Conservation (phyloP, 2,113 vertebrate genomes). For the Hydropotes inermis region DNA sequence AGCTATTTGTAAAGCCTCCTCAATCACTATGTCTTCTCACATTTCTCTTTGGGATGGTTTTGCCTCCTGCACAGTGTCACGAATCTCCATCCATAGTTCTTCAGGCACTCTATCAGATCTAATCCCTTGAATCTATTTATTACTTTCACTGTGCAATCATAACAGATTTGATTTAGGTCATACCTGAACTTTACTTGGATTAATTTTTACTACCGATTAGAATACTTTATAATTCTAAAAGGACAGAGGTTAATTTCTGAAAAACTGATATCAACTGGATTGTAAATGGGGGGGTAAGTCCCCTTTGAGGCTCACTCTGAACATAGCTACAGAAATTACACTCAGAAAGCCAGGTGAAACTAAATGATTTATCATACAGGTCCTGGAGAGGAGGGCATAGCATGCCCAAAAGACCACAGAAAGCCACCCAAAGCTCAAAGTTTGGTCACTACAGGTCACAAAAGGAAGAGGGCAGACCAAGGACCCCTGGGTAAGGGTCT, state of each 20-base stretch:
- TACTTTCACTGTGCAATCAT: not conserved
- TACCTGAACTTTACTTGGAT: not conserved
- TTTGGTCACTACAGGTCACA: not conserved
- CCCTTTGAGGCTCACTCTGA: not conserved
- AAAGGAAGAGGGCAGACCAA: not conserved
- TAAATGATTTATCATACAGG: not conserved
- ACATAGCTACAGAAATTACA: not conserved
- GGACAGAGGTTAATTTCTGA: not conserved
- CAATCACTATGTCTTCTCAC: not conserved
- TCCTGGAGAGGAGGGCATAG: not conserved
- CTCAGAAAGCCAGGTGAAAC: not conserved
- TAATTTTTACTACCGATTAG: not conserved
- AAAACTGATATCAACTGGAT: not conserved
- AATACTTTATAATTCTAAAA: not conserved
- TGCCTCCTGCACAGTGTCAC: not conserved
- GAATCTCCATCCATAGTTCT: not conserved
- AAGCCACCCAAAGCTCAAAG: not conserved
- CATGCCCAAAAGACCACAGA: not conserved
- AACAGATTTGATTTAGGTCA: not conserved
- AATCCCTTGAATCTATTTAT: not conserved
- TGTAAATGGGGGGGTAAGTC: not conserved
- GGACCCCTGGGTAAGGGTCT: not conserved
- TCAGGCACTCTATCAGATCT: not conserved
- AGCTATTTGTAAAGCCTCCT: not conserved
- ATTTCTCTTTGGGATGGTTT: not conserved